Evolutionary conservation across 2,797 vertebrate genomes (phyloP).

Genomic region (Myripristis murdjan): DNA sequence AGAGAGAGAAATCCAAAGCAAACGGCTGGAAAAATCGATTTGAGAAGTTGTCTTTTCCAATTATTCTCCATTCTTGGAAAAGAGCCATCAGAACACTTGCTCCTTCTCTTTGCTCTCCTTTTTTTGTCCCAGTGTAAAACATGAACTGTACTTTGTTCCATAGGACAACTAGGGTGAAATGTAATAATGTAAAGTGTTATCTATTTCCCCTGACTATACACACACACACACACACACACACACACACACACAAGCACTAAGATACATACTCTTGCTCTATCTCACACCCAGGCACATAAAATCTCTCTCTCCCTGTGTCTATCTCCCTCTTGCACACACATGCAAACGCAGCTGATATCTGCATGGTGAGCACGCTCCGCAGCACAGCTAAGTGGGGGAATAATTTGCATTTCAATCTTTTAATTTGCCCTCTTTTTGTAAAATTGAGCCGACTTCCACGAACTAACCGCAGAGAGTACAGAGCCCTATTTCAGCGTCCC

Average conservation of each 20-base stretch:
- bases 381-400: slow-evolving; percentile 57
- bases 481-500: slow-evolving; percentile 49
- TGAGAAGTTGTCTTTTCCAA: slow-evolving; percentile 42
- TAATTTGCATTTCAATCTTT: slow-evolving; percentile 74
- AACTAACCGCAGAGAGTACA: slow-evolving; percentile 41
- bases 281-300: slow-evolving; percentile 19
- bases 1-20: slow-evolving; percentile 2
- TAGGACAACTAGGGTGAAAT: slow-evolving; percentile 22
- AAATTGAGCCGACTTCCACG: slow-evolving; percentile 60
- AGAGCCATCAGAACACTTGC: slow-evolving; percentile 15
- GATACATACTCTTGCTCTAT: neutral
- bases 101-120: neutral
- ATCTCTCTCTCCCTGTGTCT: neutral
- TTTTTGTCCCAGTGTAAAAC: slow-evolving; percentile 35
- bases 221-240: neutral
- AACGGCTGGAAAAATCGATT: slow-evolving; percentile 35
- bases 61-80: slow-evolving; percentile 34
- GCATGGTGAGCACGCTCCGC: slow-evolving; percentile 37
- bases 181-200: slow-evolving; percentile 25
- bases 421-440: slow-evolving; percentile 69
- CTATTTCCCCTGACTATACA: slow-evolving; percentile 27
- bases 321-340: neutral
- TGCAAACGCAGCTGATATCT: slow-evolving; percentile 33
- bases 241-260: slow-evolving; percentile 17
- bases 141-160: slow-evolving; percentile 22